These are phyloP conservation scores for Ciconia stormi DNA, from an alignment of 2,113 vertebrate species.

Conservation along the genomic window DNA sequence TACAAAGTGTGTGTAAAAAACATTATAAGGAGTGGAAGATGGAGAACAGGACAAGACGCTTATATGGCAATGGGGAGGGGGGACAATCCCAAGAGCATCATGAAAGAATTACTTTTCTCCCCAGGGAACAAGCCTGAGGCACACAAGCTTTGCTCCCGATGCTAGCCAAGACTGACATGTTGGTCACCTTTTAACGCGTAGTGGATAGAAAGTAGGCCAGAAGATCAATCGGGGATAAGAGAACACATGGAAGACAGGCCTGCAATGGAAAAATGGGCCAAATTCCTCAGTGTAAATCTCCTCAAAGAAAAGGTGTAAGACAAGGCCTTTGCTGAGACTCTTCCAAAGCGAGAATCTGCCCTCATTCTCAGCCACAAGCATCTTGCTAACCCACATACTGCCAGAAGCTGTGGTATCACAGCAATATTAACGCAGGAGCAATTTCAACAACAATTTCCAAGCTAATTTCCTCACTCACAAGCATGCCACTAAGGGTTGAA, in stretches of 20 bases:
- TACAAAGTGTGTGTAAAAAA: not conserved
- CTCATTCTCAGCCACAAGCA: not conserved
- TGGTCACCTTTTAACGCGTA: not conserved
- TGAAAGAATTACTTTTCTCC: not conserved
- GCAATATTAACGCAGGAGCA: slow-evolving; percentile 4
- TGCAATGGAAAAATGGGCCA: slow-evolving; percentile 12
- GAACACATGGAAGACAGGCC: slow-evolving; percentile 20
- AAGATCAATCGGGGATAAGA: slow-evolving; percentile 14
- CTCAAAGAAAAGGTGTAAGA: slow-evolving; percentile 38
- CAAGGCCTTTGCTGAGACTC: not conserved
- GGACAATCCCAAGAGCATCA: not conserved
- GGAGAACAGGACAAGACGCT: not conserved
- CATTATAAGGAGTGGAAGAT: not conserved
- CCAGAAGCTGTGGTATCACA: not conserved
- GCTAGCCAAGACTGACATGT: not conserved
- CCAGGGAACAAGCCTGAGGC: slow-evolving; percentile 21
- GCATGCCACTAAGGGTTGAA: not conserved
- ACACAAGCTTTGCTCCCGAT: not conserved
- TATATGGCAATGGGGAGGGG: not conserved
- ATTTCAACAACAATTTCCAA: not conserved
- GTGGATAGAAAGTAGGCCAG: slow-evolving; percentile 23
- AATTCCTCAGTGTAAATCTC: not conserved
- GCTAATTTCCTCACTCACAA: not conserved
- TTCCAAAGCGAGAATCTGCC: slow-evolving; percentile 19
- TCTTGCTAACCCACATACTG: slow-evolving; percentile 33